A percentile compares a stretch with the other conserved stretches of the same genome.
These are phyloP conservation scores for Amblyraja radiata DNA, from an alignment of 2,797 vertebrate species.

Conservation along the genomic window DNA sequence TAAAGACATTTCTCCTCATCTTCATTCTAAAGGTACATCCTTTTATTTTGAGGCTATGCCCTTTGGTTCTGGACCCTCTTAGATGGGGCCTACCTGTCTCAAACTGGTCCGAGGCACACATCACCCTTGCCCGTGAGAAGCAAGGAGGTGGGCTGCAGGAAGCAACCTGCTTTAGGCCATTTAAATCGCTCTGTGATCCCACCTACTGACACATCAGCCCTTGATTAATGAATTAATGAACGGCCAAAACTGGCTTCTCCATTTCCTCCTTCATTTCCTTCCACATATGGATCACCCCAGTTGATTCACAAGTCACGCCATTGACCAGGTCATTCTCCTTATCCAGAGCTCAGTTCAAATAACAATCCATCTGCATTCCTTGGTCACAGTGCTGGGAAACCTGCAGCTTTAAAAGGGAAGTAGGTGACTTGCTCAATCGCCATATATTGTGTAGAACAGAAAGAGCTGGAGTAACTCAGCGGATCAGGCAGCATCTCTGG, in stretches of 20 bases:
- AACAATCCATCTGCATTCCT: slow-evolving; percentile 3
- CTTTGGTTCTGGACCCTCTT: no score
- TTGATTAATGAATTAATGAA: neutral
- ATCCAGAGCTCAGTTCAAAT: neutral
- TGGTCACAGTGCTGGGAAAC: neutral
- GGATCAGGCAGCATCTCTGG: no score
- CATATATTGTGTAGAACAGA: no score
- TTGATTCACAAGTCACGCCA: neutral
- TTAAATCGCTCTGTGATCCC: neutral
- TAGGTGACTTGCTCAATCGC: neutral
- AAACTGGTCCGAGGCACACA: no score
- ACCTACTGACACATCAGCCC: neutral
- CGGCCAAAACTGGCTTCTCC: neutral
- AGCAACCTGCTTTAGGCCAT: neutral
- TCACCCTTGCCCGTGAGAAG: no score
- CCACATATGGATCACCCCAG: neutral
- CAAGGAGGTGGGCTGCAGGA: no score
- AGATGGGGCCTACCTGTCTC: no score
- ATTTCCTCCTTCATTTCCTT: neutral
- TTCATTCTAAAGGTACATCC: no score
- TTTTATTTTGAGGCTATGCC: no score
- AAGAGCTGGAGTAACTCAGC: no score
- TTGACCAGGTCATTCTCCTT: neutral
- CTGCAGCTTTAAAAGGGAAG: neutral
- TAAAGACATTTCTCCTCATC: no score